Percentiles rank a stretch among this genome's conserved stretches.
These are phyloP conservation scores for Cuniculus paca DNA, from an alignment of 2,797 vertebrate species.

Conservation along the genomic window DNA sequence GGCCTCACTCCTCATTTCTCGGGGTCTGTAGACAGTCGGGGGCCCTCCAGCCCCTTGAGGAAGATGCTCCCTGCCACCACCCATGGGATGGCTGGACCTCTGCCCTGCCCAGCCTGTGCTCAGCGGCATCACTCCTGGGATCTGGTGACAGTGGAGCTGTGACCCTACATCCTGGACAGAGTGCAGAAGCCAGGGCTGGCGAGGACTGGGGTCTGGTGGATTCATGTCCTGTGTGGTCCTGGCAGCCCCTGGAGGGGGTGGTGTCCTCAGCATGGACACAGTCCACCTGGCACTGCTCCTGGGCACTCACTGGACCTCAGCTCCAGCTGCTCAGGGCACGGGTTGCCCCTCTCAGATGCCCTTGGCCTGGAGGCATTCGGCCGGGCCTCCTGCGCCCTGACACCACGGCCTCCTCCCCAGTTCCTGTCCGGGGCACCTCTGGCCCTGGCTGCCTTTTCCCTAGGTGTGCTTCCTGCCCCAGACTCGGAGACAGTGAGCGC, in stretches of 20 bases:
- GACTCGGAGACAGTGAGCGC: accelerated
- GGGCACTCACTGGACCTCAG: neutral
- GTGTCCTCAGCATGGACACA: neutral
- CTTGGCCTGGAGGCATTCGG: neutral
- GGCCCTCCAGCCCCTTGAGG: neutral
- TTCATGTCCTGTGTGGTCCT: neutral
- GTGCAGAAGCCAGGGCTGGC: neutral
- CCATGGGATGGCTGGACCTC: neutral
- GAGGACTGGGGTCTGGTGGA: neutral
- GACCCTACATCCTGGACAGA: neutral
- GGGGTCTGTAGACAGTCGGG: neutral
- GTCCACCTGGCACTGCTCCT: neutral
- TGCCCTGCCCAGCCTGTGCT: neutral
- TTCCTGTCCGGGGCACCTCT: neutral
- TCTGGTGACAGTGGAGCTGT: neutral
- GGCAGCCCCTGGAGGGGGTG: neutral
- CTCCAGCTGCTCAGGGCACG: neutral
- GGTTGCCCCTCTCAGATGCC: neutral
- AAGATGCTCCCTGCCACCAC: neutral
- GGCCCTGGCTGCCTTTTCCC: accelerated
- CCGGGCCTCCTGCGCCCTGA: neutral
- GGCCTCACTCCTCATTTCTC: neutral
- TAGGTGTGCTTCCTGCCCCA: neutral
- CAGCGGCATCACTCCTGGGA: neutral
- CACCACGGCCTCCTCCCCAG: neutral